Percentiles rank a stretch among this genome's conserved stretches.
Evolutionary conservation across 1,140 invertebrate genomes (phyloP).

Genomic region (Lerema accius): DNA sequence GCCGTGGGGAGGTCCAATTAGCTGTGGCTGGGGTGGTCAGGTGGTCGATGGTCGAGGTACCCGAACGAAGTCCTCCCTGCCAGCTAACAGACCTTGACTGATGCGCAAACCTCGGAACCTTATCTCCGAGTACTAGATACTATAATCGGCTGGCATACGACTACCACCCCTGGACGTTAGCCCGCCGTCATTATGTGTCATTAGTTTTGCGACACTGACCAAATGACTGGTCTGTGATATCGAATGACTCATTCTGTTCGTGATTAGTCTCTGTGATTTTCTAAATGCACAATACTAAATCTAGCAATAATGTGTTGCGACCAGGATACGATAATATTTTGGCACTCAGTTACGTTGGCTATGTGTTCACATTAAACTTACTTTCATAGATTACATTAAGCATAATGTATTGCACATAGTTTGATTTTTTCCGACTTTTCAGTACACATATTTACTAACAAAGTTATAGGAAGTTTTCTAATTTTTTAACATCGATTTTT

Average conservation of each 20-base stretch:
- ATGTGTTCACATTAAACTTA: neutral
- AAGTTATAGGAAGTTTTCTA: too few species aligned
- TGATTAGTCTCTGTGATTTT: slow-evolving; percentile 77
- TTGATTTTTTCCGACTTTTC: neutral
- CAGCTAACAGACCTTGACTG: slow-evolving; percentile 73
- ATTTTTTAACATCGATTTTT: neutral
- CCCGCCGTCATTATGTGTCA: slow-evolving; percentile 79
- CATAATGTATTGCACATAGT: neutral
- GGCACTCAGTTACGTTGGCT: slow-evolving; percentile 1
- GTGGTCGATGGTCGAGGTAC: slow-evolving; percentile 60
- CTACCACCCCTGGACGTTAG: slow-evolving; percentile 65
- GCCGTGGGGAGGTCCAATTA: slow-evolving; percentile 63
- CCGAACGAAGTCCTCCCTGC: slow-evolving; percentile 63
- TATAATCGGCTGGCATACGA: slow-evolving; percentile 44
- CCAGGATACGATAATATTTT: slow-evolving; percentile 33
- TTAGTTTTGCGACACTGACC: slow-evolving; percentile 82
- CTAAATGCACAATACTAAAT: slow-evolving; percentile 57
- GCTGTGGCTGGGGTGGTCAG: slow-evolving; percentile 62
- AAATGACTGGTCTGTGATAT: slow-evolving; percentile 80
- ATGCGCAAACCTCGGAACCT: slow-evolving; percentile 36
- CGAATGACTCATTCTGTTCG: slow-evolving; percentile 77
- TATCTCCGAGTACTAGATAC: slow-evolving; percentile 40
- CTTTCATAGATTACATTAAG: neutral
- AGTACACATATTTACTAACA: too few species aligned
- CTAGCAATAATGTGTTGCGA: slow-evolving; percentile 39